Base-by-base conservation (phyloP, 2,888 invertebrate genomes). In the Heliconius ismenius region DNA sequence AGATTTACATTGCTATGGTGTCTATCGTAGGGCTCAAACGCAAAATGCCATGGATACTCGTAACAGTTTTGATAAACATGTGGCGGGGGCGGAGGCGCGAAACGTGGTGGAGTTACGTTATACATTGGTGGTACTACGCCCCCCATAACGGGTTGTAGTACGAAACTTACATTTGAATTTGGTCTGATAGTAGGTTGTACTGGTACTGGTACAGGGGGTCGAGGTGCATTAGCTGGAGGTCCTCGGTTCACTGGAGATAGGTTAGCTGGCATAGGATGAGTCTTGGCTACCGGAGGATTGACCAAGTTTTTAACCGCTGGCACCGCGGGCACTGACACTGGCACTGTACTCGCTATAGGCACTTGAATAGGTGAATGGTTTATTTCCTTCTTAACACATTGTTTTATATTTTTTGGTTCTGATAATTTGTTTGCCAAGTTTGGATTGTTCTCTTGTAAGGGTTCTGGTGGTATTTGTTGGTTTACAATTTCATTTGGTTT, bases 101-200 rank as follows among this genome's bases (percentile, higher is more conserved):
- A 76, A 64, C 81, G 83, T 21, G 86, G 87, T 18, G 87, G 83
- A 24, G 83, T 81, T 21, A 49, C 49, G 18, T 49, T 49, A 76
- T 85, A 86, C 60, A 87, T 86, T 15, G 90, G 91, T 4, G 89
- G 88, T 74, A 86, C 83, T 49, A 88, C 83, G 24, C 86, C 87
- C 11, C 88, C 88, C 87, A 92, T 84, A 60, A 93, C 89, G 1
- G 92, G 92, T 78, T 80, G 80, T 24, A 93, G 86, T 62, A 94
- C 91, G 85, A 89, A 93, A 93, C 93, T 93, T 91, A 93, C 93
- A 86, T 92, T 93, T 79, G 92, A 88, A 83, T 87, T 88, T 63
- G 90, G 89, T 4, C 84, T 83, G 9, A 82, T 79, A 83, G 81
- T 73, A 83, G 79, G 75, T 76, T 80, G 74, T 76, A 62, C 26